Evolutionary conservation across 2,113 vertebrate species (phyloP).

Genomic region (Thamnophis sirtalis): DNA sequence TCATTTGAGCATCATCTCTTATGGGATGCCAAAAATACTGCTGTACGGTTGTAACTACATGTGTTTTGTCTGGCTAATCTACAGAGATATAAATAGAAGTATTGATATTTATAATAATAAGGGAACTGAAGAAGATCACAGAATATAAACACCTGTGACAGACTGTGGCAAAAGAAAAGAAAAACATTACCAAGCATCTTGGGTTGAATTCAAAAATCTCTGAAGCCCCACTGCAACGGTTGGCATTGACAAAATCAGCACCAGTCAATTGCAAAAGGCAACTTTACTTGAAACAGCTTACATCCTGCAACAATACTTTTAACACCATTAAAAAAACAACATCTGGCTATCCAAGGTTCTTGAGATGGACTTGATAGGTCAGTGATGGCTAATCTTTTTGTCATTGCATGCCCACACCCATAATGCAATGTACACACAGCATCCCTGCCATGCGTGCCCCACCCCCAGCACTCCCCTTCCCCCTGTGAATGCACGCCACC

Average conservation of each 20-base stretch:
- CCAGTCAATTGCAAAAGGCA: background rate
- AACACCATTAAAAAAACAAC: background rate
- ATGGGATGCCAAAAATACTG: background rate
- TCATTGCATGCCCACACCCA: no score
- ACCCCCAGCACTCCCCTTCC: no score
- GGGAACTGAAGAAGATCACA: background rate
- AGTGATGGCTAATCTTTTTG: background rate
- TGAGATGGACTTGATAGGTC: background rate
- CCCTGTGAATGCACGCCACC: no score
- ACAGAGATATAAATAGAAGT: background rate
- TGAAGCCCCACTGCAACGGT: background rate
- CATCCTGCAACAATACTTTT: background rate
- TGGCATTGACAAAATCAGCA: background rate
- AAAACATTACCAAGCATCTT: background rate
- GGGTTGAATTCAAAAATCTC: background rate
- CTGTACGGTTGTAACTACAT: background rate
- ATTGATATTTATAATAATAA: background rate
- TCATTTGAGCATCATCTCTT: background rate
- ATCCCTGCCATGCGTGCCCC: no score
- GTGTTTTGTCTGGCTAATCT: background rate
- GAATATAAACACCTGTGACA: background rate
- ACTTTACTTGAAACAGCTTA: background rate
- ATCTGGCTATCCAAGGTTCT: background rate
- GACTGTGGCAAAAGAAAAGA: background rate
- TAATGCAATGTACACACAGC: no score